phyloP scores from a whole-genome alignment of 2,888 invertebrate species.

The Allolobophora icterica region DNA sequence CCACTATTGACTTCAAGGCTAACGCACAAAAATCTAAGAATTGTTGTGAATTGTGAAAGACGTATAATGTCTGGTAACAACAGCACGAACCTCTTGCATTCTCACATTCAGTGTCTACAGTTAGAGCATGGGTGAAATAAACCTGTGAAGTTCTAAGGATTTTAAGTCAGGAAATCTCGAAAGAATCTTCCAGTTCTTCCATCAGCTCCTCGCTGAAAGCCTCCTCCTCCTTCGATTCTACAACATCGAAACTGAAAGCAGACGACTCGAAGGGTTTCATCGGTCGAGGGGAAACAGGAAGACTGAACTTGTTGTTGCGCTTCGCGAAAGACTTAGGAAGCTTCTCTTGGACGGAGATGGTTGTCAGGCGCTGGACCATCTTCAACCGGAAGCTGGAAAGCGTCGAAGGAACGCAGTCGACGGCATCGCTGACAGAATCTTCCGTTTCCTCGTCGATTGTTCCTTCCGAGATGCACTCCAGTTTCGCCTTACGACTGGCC shows the following conservation, averaged over 20 bases:
- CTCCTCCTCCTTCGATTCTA: neutral
- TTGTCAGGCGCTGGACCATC: neutral
- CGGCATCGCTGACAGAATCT: neutral
- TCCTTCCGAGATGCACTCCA: slow-evolving; percentile 21
- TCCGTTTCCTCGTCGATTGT: slow-evolving; percentile 21
- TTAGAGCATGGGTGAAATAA: neutral
- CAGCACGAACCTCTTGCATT: neutral
- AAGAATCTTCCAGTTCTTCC: too few relatives aligned
- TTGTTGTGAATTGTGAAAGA: too few relatives aligned
- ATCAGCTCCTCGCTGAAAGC: too few relatives aligned
- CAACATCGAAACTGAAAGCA: neutral
- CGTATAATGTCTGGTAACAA: too few relatives aligned
- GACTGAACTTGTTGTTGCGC: neutral
- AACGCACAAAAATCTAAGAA: too few relatives aligned
- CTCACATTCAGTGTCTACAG: too few relatives aligned
- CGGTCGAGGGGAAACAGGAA: neutral
- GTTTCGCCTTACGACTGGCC: neutral
- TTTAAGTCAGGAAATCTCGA: neutral
- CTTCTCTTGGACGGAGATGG: neutral
- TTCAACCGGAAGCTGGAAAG: slow-evolving; percentile 22
- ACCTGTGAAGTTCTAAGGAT: neutral
- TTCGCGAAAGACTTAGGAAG: neutral
- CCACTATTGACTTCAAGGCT: too few relatives aligned
- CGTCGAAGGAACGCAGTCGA: neutral
- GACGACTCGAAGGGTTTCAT: neutral